Evolutionary conservation across 2,113 vertebrate genomes (phyloP).

Genomic region (Syngnathoides biaculeatus): DNA sequence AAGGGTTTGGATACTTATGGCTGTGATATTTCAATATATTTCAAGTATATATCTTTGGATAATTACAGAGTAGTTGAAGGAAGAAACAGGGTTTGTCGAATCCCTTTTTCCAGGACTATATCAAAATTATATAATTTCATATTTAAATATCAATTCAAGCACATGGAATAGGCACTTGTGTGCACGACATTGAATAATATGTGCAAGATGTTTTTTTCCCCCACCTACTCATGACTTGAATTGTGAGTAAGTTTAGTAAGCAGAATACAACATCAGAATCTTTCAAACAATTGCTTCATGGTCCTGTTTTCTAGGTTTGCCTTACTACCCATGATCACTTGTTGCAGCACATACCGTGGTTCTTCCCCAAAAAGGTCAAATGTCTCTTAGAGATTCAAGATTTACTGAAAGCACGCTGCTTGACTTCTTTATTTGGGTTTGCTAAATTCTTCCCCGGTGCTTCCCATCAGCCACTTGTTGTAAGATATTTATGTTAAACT

Average conservation of each 20-base stretch:
- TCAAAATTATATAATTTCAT: background rate
- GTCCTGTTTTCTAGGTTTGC: background rate
- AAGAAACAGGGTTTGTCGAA: no score
- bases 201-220: background rate
- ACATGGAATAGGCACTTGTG: background rate
- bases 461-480: constrained; percentile 30
- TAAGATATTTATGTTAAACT: constrained; percentile 56
- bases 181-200: background rate
- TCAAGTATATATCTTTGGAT: no score
- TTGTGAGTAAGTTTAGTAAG: background rate
- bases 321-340: background rate
- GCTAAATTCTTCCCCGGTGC: constrained; percentile 15
- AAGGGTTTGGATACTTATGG: no score
- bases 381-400: background rate
- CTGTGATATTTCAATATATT: no score
- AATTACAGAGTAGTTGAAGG: no score
- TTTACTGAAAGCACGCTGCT: constrained; percentile 35
- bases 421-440: constrained; percentile 20
- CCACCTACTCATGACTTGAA: background rate
- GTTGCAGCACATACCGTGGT: background rate
- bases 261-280: background rate
- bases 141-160: background rate
- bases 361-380: constrained; percentile 10
- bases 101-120: no score
- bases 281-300: background rate